A percentile compares a stretch with the other conserved stretches of the same genome.
Conservation (phyloP, 2,113 vertebrate genomes). For the Cyanistes caeruleus region DNA sequence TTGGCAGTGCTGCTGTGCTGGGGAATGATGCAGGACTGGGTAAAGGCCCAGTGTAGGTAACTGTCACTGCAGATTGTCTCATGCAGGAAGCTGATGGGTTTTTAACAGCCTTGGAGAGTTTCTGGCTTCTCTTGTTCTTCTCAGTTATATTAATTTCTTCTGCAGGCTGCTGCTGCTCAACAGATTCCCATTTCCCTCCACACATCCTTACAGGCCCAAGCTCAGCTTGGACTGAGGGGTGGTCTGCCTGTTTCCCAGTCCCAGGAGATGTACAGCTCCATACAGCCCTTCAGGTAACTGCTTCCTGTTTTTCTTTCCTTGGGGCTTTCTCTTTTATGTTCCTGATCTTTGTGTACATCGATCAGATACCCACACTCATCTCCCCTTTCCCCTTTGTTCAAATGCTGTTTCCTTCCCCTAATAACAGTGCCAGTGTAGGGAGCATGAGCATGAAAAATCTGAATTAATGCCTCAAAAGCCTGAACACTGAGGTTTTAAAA, state of each 20-base stretch:
- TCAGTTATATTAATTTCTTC: neutral
- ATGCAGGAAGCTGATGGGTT: neutral
- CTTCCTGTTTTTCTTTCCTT: neutral
- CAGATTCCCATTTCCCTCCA: conserved; percentile 98
- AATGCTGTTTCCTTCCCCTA: neutral
- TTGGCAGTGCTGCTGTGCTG: neutral
- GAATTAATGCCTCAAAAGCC: neutral
- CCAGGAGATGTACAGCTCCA: conserved; percentile 97
- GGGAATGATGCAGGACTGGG: neutral
- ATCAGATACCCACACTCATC: neutral
- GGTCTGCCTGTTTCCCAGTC: conserved; percentile 96
- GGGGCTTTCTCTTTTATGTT: neutral
- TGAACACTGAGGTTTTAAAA: neutral
- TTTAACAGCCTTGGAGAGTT: neutral
- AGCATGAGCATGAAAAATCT: neutral
- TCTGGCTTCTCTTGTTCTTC: neutral
- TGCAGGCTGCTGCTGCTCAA: conserved; percentile 92
- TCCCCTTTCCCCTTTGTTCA: neutral
- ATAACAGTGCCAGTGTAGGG: neutral
- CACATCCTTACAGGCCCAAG: conserved; percentile 95
- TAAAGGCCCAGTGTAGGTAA: neutral
- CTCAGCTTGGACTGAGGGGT: conserved; percentile 91
- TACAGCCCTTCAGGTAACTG: conserved; percentile 92
- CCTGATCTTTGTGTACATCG: neutral
- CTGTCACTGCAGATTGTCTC: neutral